Conservation (phyloP, 2,113 vertebrate species). For the Natator depressus region DNA sequence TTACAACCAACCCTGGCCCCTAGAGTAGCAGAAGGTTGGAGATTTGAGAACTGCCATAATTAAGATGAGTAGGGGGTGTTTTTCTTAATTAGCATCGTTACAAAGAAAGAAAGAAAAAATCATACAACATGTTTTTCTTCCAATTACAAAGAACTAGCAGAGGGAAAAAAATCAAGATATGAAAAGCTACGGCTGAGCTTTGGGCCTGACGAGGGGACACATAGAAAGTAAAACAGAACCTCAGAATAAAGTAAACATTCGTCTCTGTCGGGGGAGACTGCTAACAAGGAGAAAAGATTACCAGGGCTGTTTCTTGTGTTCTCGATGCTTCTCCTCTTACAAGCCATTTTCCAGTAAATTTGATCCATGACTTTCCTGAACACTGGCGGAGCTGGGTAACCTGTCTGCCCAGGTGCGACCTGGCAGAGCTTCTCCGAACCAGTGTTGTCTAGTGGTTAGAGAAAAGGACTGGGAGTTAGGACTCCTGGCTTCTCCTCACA, state of each 20-base stretch:
- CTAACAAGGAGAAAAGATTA: neutral
- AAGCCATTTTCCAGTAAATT: neutral
- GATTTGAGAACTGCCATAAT: conserved; percentile 21
- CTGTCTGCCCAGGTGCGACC: neutral
- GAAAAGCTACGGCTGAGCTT: neutral
- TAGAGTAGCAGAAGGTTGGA: conserved; percentile 25
- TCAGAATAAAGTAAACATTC: fast-evolving
- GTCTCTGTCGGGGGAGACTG: neutral
- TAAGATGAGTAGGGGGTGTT: conserved; percentile 29
- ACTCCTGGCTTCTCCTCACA: neutral
- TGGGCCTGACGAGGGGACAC: neutral
- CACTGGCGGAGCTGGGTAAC: no score
- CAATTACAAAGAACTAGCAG: neutral
- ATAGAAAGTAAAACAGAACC: neutral
- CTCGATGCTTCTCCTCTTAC: neutral
- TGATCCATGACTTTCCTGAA: fast-evolving
- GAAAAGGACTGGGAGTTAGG: neutral
- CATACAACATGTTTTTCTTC: conserved; percentile 14
- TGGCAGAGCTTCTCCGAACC: neutral
- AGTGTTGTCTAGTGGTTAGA: fast-evolving
- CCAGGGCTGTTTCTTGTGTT: neutral
- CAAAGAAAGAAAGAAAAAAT: neutral
- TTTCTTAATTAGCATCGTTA: neutral
- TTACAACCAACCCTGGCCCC: conserved; percentile 5
- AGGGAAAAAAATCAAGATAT: neutral